Evolutionary conservation across 2,113 vertebrate species (phyloP).

Genomic region (Nettapus auritus): DNA sequence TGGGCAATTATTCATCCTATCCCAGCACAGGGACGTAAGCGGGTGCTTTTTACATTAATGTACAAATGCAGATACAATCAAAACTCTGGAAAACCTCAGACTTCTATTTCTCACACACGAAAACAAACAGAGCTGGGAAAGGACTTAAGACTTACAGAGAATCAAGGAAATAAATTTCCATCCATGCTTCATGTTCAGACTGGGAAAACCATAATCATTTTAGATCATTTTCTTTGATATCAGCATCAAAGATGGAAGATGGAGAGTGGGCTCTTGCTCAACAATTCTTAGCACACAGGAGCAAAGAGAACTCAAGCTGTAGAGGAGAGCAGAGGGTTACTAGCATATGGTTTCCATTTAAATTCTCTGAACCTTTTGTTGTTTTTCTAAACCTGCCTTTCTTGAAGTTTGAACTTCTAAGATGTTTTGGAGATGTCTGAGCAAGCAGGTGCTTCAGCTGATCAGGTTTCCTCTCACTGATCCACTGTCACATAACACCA

Average conservation of each 20-base stretch:
- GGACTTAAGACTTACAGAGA: background rate
- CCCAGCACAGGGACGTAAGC: background rate
- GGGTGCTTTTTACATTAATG: background rate
- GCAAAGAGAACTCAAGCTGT: background rate
- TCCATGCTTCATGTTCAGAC: background rate
- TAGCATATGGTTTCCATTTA: background rate
- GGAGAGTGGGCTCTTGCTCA: background rate
- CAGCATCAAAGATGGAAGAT: background rate
- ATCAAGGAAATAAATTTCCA: slow-evolving; percentile 3
- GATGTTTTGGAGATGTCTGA: background rate
- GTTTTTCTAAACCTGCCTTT: background rate
- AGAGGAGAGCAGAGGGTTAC: background rate
- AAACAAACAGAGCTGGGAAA: slow-evolving; percentile 29
- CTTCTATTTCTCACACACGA: background rate
- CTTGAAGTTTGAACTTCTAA: background rate
- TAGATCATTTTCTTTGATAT: background rate
- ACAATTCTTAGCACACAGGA: background rate
- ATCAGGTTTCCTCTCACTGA: background rate
- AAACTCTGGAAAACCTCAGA: slow-evolving; percentile 13
- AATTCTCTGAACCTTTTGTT: background rate
- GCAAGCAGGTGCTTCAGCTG: background rate
- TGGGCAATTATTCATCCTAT: background rate
- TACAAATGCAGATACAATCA: background rate
- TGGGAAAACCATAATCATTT: background rate
- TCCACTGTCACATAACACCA: background rate